These are phyloP conservation scores for Vesta saturnalis DNA, from an alignment of 2,888 invertebrate species.

Conservation along the genomic window DNA sequence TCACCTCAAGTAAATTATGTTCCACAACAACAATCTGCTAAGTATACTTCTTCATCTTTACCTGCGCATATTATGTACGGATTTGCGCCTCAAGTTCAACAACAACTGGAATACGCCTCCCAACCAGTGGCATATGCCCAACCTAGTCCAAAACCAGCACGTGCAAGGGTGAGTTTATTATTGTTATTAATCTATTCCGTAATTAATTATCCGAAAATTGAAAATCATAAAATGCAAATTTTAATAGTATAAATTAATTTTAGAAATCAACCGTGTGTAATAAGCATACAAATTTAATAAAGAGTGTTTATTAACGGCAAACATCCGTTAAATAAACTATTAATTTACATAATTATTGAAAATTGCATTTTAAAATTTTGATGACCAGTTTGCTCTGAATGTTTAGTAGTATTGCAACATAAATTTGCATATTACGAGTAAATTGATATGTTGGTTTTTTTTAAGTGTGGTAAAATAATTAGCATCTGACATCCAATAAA, in stretches of 20 bases:
- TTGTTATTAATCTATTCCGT: neutral
- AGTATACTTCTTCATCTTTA: slow-evolving; percentile 14
- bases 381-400: too few relatives aligned
- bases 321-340: too few relatives aligned
- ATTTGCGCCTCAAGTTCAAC: slow-evolving; percentile 33
- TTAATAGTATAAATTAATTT: neutral
- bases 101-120: slow-evolving; percentile 29
- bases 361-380: too few relatives aligned
- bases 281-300: too few relatives aligned
- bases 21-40: neutral
- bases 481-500: too few relatives aligned
- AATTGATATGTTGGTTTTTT: too few relatives aligned
- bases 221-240: neutral
- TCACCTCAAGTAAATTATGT: slow-evolving; percentile 16
- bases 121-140: slow-evolving; percentile 31
- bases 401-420: too few relatives aligned
- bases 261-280: too few relatives aligned
- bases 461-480: too few relatives aligned
- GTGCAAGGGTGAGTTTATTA: slow-evolving; percentile 23
- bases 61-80: slow-evolving; percentile 31
- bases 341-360: too few relatives aligned
- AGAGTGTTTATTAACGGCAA: too few relatives aligned
- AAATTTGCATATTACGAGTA: too few relatives aligned
- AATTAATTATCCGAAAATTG: neutral
- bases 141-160: slow-evolving; percentile 29